These are phyloP conservation scores for Etia nguti DNA, from an alignment of 2,113 vertebrate genomes.

Conservation along the genomic window DNA sequence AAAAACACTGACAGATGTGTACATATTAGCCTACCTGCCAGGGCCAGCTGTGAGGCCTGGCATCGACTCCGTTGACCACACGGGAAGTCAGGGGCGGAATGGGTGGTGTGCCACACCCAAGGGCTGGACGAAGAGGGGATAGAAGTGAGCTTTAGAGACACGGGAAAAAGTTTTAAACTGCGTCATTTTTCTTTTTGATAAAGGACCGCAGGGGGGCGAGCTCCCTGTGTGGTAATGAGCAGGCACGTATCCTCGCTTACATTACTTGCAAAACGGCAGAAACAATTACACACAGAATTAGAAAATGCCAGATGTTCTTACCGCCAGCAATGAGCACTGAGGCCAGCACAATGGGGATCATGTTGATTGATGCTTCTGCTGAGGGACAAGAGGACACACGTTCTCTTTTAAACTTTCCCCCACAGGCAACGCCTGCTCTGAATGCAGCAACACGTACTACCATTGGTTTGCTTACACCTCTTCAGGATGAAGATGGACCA, in stretches of 20 bases:
- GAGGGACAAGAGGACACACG: conserved; percentile 23
- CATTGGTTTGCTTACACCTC: conserved; percentile 33
- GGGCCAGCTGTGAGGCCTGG: conserved; percentile 85
- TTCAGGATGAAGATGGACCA: conserved; percentile 13
- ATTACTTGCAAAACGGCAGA: neutral
- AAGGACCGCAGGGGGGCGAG: neutral
- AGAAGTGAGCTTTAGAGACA: neutral
- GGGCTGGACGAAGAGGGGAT: conserved; percentile 51
- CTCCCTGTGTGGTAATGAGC: neutral
- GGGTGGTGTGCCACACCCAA: conserved; percentile 81
- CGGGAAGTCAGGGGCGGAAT: conserved; percentile 67
- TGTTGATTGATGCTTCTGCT: conserved; percentile 67
- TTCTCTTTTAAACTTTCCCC: conserved; percentile 59
- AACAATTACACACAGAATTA: conserved; percentile 36
- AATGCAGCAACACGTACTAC: neutral
- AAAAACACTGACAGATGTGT: conserved; percentile 44
- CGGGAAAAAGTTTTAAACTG: neutral
- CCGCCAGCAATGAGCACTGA: conserved; percentile 74
- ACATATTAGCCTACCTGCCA: conserved; percentile 81
- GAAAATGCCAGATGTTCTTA: conserved; percentile 66
- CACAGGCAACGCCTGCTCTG: conserved; percentile 18
- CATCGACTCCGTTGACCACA: conserved; percentile 84
- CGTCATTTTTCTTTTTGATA: neutral
- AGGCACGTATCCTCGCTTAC: neutral
- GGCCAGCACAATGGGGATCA: conserved; percentile 74